Conservation (phyloP, 2,797 vertebrate species). For the Acipenser transmontanus region DNA sequence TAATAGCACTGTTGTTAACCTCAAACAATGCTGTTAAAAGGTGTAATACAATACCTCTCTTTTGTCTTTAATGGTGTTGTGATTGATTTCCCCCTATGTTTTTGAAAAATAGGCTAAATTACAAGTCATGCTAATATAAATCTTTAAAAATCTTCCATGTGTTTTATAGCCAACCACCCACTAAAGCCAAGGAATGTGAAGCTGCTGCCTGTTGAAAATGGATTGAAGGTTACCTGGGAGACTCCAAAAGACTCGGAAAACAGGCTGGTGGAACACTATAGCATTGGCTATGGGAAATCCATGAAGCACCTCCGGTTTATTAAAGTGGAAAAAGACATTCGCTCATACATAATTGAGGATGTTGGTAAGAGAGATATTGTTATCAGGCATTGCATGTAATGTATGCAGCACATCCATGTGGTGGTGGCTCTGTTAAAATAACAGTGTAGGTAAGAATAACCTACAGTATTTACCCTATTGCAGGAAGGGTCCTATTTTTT, state of each 20-base stretch:
- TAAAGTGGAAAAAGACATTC: slow-evolving; percentile 51
- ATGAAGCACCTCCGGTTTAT: slow-evolving; percentile 59
- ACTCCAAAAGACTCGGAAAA: slow-evolving; percentile 56
- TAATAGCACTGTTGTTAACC: no score
- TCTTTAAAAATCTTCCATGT: slow-evolving; percentile 9
- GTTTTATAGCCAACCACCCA: slow-evolving; percentile 54
- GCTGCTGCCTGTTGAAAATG: slow-evolving; percentile 55
- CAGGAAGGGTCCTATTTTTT: not conserved
- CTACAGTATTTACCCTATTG: no score
- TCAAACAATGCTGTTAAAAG: no score
- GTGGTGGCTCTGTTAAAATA: no score
- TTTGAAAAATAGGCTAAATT: no score
- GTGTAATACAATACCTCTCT: no score
- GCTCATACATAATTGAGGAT: slow-evolving; percentile 57
- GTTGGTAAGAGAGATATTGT: slow-evolving; percentile 57
- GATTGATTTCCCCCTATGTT: no score
- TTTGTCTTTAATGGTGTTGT: no score
- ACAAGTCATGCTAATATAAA: not conserved
- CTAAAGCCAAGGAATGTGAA: slow-evolving; percentile 58
- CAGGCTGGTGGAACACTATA: slow-evolving; percentile 59
- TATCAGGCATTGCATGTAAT: slow-evolving; percentile 15
- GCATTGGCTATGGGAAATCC: slow-evolving; percentile 64
- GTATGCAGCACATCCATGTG: not conserved
- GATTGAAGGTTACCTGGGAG: slow-evolving; percentile 65
- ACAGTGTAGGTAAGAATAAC: no score